Base-by-base conservation (phyloP, 1,140 invertebrate genomes). In the Hylaeus anthracinus region DNA sequence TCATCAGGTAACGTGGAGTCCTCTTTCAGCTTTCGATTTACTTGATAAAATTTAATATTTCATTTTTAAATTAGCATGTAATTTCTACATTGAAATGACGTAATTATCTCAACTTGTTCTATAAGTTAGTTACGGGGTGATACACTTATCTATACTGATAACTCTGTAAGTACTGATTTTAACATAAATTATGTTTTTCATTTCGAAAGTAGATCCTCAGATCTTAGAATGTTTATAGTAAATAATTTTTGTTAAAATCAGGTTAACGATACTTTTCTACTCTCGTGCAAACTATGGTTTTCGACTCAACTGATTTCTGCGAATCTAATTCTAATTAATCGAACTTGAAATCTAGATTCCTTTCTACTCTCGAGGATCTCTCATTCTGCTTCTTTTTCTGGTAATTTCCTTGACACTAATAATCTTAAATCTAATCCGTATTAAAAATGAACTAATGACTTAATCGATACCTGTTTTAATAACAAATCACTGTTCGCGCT, bases 401-500 rank as follows among this genome's bases (percentile, higher is more conserved):
- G 65, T 67, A 45, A 10, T 41, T 43, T 26, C 12, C 2, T 69
- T 48, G 48, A 41, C 8, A 12, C 48, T 53, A 78, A 12, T 43
- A 43, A 26, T 9, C 9, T 67, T 74, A 55, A 41, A 3, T 9
- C 74, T 77, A 51, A 55, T 43, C 26, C n/a, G 64, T 75, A 80
- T 51, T 43, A 9, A 60, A 37, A 61, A 0, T 9, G n/a, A 74
- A 80, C 65, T 84, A 74, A 72, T 84, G 65, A 76, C 73, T 82
- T 81, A 43, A 79, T 78, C 65, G 81, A 83, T 95, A 98, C 97
- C 96, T 98, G 98, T 95, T 99, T 99, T 15, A 99, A 94, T 53
- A 99, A 95, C 67, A 99, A 94, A 92, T 99, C 98, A 84, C 98
- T 98, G 93, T 98, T 98, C 55, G 97, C 96, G 91, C 96, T 98